These are phyloP conservation scores for Cetonia aurata DNA, from an alignment of 2,888 invertebrate species.

Conservation along the genomic window DNA sequence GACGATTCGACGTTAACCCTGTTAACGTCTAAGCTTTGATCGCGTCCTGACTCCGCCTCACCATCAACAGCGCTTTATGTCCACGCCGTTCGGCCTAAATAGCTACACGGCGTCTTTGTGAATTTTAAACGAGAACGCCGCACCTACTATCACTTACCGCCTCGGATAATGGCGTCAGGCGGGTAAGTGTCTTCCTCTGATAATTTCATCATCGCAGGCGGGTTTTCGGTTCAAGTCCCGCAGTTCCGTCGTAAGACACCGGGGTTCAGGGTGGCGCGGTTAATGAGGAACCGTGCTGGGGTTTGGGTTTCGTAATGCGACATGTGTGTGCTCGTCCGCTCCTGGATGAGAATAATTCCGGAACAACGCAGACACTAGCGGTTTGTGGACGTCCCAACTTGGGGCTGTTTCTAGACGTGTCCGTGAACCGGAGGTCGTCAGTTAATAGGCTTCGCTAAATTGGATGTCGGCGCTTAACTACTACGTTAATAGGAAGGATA, in stretches of 20 bases:
- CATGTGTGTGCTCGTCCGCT: neutral
- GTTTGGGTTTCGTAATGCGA: no score
- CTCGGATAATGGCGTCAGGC: constrained; percentile 18
- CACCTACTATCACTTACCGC: constrained; percentile 26
- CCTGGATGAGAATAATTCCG: neutral
- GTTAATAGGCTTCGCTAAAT: constrained; percentile 19
- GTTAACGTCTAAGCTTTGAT: constrained; percentile 24
- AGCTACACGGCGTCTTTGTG: constrained; percentile 3
- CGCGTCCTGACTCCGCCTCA: neutral
- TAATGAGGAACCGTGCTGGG: neutral
- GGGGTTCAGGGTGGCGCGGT: neutral
- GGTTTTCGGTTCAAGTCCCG: neutral
- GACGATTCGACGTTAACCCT: constrained; percentile 8
- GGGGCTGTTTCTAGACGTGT: neutral
- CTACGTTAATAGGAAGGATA: constrained; percentile 3
- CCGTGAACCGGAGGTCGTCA: neutral
- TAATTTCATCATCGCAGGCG: constrained; percentile 22
- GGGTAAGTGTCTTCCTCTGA: constrained; percentile 24
- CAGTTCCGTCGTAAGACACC: neutral
- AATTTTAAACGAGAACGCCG: constrained; percentile 4
- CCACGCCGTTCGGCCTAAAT: constrained; percentile 3
- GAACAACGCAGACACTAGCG: neutral
- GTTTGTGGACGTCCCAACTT: no score
- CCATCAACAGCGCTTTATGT: constrained; percentile 18
- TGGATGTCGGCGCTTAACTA: constrained; percentile 22